These are phyloP conservation scores for Telenomus remus DNA, from an alignment of 1,140 invertebrate species.

Conservation along the genomic window DNA sequence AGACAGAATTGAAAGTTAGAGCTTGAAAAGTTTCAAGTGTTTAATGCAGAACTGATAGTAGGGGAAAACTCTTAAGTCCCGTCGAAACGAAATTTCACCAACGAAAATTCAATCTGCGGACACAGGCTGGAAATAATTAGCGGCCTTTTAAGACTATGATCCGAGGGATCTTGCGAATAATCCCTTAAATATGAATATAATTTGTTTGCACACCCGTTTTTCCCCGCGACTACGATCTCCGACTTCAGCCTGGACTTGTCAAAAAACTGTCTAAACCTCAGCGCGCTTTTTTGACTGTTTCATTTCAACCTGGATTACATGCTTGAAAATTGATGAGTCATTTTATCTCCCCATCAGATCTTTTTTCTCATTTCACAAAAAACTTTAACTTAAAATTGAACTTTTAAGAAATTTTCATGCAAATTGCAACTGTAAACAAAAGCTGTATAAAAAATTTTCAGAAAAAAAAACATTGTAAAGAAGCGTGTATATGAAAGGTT, in stretches of 20 bases:
- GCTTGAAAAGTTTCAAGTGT: slow-evolving; percentile 29
- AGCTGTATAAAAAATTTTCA: no score
- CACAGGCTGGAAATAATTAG: slow-evolving; percentile 70
- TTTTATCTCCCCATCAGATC: not conserved
- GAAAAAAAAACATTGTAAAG: no score
- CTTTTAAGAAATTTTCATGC: no score
- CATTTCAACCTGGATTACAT: slow-evolving; percentile 54
- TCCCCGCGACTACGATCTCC: slow-evolving; percentile 8
- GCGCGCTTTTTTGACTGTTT: slow-evolving; percentile 34
- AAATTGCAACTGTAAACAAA: no score
- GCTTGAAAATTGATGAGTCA: slow-evolving; percentile 49
- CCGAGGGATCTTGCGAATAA: slow-evolving; percentile 67
- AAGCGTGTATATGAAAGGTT: no score
- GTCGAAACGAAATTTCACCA: slow-evolving; percentile 60
- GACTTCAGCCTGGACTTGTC: slow-evolving; percentile 27
- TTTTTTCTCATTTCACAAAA: no score
- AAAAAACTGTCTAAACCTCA: slow-evolving; percentile 41
- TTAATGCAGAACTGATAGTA: slow-evolving; percentile 50
- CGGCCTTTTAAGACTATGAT: slow-evolving; percentile 71
- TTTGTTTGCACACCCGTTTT: slow-evolving; percentile 60
- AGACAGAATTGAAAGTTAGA: slow-evolving; percentile 22
- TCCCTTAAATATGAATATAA: slow-evolving; percentile 74
- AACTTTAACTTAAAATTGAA: no score
- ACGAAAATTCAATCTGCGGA: slow-evolving; percentile 69
- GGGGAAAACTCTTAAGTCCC: slow-evolving; percentile 42